Percentiles rank a stretch among this genome's conserved stretches.
These are phyloP conservation scores for Hirtodrosophila confusa DNA, from an alignment of 2,888 invertebrate genomes.

Conservation along the genomic window DNA sequence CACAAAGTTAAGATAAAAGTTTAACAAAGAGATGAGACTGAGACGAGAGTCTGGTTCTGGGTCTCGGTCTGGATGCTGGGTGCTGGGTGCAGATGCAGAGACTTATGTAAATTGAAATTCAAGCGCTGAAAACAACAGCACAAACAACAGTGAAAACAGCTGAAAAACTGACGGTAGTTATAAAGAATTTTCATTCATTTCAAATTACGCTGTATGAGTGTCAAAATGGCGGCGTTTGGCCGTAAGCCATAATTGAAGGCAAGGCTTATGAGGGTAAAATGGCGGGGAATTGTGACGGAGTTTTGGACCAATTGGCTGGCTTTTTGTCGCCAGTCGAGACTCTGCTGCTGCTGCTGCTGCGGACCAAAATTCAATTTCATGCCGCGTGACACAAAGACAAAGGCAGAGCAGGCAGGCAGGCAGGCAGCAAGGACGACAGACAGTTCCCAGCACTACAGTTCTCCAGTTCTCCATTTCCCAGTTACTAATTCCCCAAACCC, in stretches of 20 bases:
- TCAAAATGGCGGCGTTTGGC: conserved; percentile 70
- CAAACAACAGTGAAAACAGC: conserved; percentile 48
- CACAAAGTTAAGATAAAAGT: conserved; percentile 63
- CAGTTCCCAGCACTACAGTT: conserved; percentile 28
- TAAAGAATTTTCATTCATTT: conserved; percentile 77
- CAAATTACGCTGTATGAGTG: conserved; percentile 77
- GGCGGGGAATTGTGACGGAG: conserved; percentile 15
- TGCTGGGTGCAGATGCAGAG: conserved; percentile 54
- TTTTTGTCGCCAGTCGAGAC: conserved; percentile 54
- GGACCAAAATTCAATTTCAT: conserved; percentile 79
- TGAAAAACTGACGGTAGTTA: conserved; percentile 67
- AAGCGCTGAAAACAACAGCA: conserved; percentile 66
- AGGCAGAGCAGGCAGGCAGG: conserved; percentile 45
- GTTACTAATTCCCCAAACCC: conserved; percentile 42
- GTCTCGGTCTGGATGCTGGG: background rate
- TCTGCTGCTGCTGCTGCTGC: conserved; percentile 30
- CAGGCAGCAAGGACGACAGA: conserved; percentile 23
- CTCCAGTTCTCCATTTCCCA: conserved; percentile 21
- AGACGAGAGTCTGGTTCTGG: conserved; percentile 14
- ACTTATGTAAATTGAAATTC: conserved; percentile 81
- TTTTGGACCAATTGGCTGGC: conserved; percentile 65
- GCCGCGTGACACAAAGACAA: conserved; percentile 80
- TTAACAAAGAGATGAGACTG: conserved; percentile 56
- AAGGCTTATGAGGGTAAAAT: conserved; percentile 43
- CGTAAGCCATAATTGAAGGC: conserved; percentile 68